Base-by-base conservation (phyloP, 2,888 invertebrate genomes). In the Labia minor region DNA sequence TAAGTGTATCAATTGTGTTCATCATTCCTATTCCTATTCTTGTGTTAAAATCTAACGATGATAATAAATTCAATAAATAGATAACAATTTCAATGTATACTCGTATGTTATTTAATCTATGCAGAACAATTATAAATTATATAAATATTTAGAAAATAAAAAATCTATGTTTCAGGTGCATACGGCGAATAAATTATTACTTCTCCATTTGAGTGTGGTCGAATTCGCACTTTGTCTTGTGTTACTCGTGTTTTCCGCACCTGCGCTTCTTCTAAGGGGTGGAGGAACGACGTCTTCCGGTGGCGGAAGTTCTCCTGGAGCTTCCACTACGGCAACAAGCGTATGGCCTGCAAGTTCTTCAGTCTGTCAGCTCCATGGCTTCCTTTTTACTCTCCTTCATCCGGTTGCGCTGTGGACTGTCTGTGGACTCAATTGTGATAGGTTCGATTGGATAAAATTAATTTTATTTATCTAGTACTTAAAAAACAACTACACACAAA, bases 361-460 rank as follows among this genome's bases (percentile, higher is more conserved):
- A 49, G 62, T 65, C 61, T 89, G 89, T 76, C 76, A 79, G 1
- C 78, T 86, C 0, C 86, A 87, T 72, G 85, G 88, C 49, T 86
- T 87, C 69, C 77, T 89, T 62, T 82, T 88, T 70, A 85, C 86
- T 21, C 81, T 89, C 1, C 80, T 90, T 63, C 87, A 90, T 73
- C 88, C 89, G 1, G 80, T 90, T 68, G 86, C 86, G 61, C 79
- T 89, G 70, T 90, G 90, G 90, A 90, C 89, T 1, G 85, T 90
- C 33, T 88, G 89, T 71, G 90, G 89, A 2, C 80, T 90, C 69
- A 90, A 90, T 74, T 88, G 87, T 68, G 89, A 89, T 77, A 33
- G 33, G 33, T 33, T 6, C n/a, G n/a, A n/a, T n/a, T n/a, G n/a
- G n/a, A n/a, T n/a, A 81, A 77, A 77, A 68, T 71, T 19, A 14